Base-by-base conservation (phyloP, 1,140 invertebrate genomes). In the Halesus radiatus region DNA sequence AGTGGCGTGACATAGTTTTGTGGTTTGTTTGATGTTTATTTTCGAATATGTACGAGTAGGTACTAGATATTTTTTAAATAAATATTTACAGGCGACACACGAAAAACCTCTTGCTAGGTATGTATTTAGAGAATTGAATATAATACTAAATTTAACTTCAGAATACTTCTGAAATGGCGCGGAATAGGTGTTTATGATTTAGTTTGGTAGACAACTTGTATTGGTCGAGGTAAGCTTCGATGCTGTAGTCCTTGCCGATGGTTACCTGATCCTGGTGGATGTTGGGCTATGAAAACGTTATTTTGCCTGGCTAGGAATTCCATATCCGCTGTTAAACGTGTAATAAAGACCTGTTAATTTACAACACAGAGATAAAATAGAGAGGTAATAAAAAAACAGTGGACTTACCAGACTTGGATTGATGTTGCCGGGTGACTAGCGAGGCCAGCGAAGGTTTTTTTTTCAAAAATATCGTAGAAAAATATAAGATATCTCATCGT, bases 241-340 rank as follows among this genome's bases (percentile, higher is more conserved):
- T 87, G 60, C 90, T 89, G 84, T 89, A 93, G 54, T 88, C 89
- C 15, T 88, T 88, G 37, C 90, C 91, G 53, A 89, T 87, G 72
- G 93, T 87, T 82, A 86, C 85, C 22, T 88, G 85, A 4, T 89
- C 88, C 73, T 88, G 87, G 84, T 89, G 87, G 84, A 88, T 87
- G 29, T 86, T 84, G 16, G 89, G 89, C 84, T 92, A 91, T 90
- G 54, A 94, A 89, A 8, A 93, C 88, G 32, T 91, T 87, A 56
- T 90, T 89, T 87, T 94, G 93, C 81, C 90, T 92, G 8, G 86
- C 84, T 64, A 93, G 83, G 32, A 91, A 85, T 3, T 86, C 86
- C 74, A 90, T 88, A 80, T 91, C 87, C 54, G 88, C 91, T 84
- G 85, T 78, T 29, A 85, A 62, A 15, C 7, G 10, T 45, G 8